Percentiles rank a stretch among this genome's conserved stretches.
phyloP scores from a whole-genome alignment of 2,888 invertebrate species.

The Matsumyia berberina region DNA sequence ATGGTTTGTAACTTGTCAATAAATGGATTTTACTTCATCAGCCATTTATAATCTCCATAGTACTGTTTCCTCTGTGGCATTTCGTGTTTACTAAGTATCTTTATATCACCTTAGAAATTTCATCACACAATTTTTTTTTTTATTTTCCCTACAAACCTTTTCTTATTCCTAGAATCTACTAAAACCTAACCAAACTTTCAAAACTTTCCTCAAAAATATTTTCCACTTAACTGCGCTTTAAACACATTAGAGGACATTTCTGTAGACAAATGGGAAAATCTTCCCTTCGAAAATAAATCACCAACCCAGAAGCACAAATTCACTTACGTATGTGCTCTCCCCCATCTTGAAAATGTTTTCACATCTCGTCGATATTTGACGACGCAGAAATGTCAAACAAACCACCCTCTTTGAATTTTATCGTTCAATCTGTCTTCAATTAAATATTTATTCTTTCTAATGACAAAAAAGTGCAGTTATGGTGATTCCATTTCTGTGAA shows the following conservation, averaged over 20 bases:
- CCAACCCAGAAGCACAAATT: slow-evolving; percentile 28
- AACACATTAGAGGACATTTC: slow-evolving; percentile 12
- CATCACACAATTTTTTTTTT: too few species aligned
- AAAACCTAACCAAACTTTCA: background rate
- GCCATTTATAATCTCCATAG: too few species aligned
- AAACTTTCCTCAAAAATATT: background rate
- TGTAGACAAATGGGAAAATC: background rate
- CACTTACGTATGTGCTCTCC: slow-evolving; percentile 26
- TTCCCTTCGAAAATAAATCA: slow-evolving; percentile 43
- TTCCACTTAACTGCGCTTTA: background rate
- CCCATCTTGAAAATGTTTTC: slow-evolving; percentile 40
- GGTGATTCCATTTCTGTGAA: slow-evolving; percentile 52
- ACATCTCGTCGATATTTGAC: slow-evolving; percentile 35
- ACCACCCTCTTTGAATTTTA: slow-evolving; percentile 70
- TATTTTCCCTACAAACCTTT: too few species aligned
- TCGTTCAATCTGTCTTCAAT: slow-evolving; percentile 76
- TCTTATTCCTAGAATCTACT: too few species aligned
- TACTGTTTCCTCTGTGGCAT: too few species aligned
- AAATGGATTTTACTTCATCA: too few species aligned
- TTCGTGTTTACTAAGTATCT: too few species aligned
- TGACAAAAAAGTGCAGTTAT: slow-evolving; percentile 63
- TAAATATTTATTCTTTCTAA: slow-evolving; percentile 75
- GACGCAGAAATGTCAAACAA: slow-evolving; percentile 70
- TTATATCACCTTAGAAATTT: too few species aligned
- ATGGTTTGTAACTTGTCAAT: too few species aligned